Conservation (phyloP, 1,140 invertebrate species). For the Gonioctena quinquepunctata region DNA sequence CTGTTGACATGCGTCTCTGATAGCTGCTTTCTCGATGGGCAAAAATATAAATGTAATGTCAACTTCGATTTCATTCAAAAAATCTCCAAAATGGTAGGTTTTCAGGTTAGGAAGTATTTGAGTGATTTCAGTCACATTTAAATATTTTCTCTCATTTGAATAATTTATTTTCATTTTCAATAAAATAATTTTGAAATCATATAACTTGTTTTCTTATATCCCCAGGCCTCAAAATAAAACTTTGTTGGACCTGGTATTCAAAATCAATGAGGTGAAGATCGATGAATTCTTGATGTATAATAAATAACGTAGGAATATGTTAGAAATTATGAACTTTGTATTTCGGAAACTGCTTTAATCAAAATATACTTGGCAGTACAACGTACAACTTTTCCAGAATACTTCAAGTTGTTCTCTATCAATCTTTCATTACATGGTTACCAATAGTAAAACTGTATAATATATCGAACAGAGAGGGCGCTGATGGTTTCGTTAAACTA, state of each 20-base stretch:
- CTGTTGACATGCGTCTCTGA: slow-evolving; percentile 67
- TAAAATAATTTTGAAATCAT: background rate
- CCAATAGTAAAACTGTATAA: too few species aligned
- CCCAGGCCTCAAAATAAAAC: background rate
- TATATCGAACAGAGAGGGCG: too few species aligned
- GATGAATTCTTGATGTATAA: background rate
- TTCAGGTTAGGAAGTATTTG: slow-evolving; percentile 76
- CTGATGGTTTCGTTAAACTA: too few species aligned
- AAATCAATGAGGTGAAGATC: background rate
- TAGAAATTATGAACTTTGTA: background rate
- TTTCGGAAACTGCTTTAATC: too few species aligned
- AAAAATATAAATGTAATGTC: slow-evolving; percentile 75
- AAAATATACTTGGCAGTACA: too few species aligned
- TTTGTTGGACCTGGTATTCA: background rate
- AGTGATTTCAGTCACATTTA: slow-evolving; percentile 64
- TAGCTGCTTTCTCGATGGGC: slow-evolving; percentile 65
- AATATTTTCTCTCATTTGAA: background rate
- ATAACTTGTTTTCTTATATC: background rate
- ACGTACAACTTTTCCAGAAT: too few species aligned
- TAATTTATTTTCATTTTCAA: background rate
- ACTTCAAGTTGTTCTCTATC: too few species aligned
- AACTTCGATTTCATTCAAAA: slow-evolving; percentile 70
- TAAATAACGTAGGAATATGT: background rate
- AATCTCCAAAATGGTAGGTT: slow-evolving; percentile 72
- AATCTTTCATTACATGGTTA: too few species aligned